Percentiles rank a stretch among this genome's conserved stretches.
phyloP scores from a whole-genome alignment of 1,140 invertebrate genomes.

The Theocolax elegans region DNA sequence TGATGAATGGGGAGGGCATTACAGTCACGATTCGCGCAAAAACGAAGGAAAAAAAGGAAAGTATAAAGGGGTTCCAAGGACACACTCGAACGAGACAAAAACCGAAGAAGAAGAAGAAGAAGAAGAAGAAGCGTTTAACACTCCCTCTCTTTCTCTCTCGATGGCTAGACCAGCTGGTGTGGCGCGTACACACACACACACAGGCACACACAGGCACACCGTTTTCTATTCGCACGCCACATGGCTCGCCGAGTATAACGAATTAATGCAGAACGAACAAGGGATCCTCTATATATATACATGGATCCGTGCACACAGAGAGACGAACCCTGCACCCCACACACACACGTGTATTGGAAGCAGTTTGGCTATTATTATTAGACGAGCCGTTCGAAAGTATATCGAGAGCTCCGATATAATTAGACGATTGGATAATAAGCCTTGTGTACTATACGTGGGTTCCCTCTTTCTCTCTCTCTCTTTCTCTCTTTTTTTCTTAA shows the following conservation, averaged over 20 bases:
- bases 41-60: too few relatives aligned
- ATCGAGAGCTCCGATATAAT: slow-evolving; percentile 48
- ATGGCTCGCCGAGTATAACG: slow-evolving; percentile 44
- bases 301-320: too few relatives aligned
- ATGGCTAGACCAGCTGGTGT: slow-evolving; percentile 52
- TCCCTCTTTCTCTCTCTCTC: neutral
- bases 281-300: too few relatives aligned
- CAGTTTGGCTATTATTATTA: slow-evolving; percentile 47
- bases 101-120: too few relatives aligned
- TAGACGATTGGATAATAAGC: slow-evolving; percentile 52
- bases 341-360: too few relatives aligned
- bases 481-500: slow-evolving; percentile 9
- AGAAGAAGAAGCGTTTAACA: neutral
- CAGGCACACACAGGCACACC: slow-evolving; percentile 39
- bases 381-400: slow-evolving; percentile 49
- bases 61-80: too few relatives aligned
- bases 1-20: too few relatives aligned
- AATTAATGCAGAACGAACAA: slow-evolving; percentile 51
- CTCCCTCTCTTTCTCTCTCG: neutral
- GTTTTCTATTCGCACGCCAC: slow-evolving; percentile 56
- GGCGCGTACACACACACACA: slow-evolving; percentile 1
- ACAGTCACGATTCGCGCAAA: too few relatives aligned
- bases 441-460: neutral
- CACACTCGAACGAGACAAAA: too few relatives aligned
- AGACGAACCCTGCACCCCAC: too few relatives aligned